Evolutionary conservation across 2,113 vertebrate species (phyloP), one percentile per base, ranked within the genome.

Genomic region (Nesoenas mayeri): DNA sequence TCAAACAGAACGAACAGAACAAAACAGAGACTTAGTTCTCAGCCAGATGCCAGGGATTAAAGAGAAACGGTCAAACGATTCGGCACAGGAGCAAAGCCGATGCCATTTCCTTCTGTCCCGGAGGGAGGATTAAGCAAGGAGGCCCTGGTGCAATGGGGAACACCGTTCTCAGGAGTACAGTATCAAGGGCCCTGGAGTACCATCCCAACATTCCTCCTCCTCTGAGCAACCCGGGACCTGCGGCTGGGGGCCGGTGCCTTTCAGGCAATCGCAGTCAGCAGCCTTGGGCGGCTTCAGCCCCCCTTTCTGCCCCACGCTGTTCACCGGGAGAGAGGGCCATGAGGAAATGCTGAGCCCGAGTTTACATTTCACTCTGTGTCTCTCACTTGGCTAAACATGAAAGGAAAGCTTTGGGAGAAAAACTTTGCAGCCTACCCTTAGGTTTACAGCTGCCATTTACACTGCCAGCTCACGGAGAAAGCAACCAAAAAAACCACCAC

Each of bases 301-400:
- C 93, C n/a, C 65, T 79, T 79, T 80, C 79, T 79, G 90, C 70
- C 53, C 73, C 86, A 1, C 8, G 24, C 91, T 72, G 70, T 34
- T 89, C 92, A 79, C 89, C 85, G 70, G 81, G 79, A 91, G 92
- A 80, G 62, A 85, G 40, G 81, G 88, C 96, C 64, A 1, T 3
- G n/a, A 64, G 93, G 83, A 96, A 70, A 85, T 1, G 5, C 60
- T 1, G 9, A 96, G 71, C 34, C 6, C 29, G 83, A 93, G 92
- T 96, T 97, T 96, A 95, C 93, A 91, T 98, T 98, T 98, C 95
- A 93, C 78, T 96, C 83, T 31, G 11, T 94, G 89, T 72, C 95
- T 97, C 95, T 97, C 96, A 96, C 97, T 98, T 98, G 98, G 98
- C 97, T 97, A 91, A 95, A 97, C 96, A 97, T 97, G 97, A 98